These are phyloP conservation scores for Squalus acanthias DNA, from an alignment of 2,797 vertebrate genomes.

Conservation along the genomic window DNA sequence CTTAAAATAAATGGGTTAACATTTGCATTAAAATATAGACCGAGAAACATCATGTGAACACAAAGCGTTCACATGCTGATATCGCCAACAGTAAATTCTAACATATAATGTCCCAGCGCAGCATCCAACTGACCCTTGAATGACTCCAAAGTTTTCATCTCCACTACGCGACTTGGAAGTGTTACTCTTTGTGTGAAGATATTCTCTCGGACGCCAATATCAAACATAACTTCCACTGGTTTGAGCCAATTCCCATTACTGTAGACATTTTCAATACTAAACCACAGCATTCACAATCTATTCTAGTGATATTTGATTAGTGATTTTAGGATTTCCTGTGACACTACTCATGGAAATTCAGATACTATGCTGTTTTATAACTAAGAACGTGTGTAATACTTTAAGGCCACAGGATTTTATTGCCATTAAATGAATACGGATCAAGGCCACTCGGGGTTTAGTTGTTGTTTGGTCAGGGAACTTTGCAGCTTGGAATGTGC, in stretches of 20 bases:
- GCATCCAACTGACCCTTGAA: background rate
- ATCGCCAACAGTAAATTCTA: background rate
- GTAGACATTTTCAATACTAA: background rate
- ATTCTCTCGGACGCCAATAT: background rate
- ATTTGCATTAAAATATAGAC: background rate
- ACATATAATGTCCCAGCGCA: background rate
- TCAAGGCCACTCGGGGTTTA: background rate
- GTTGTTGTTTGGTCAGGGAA: too few species aligned
- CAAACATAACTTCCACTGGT: background rate
- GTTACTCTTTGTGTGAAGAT: background rate
- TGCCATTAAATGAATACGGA: background rate
- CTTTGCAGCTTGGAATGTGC: too few species aligned
- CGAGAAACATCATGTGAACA: background rate
- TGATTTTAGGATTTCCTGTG: background rate
- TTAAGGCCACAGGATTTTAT: background rate
- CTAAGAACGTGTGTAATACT: background rate
- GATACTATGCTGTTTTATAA: background rate
- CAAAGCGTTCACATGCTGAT: background rate
- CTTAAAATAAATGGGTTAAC: background rate
- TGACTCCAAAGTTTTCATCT: background rate
- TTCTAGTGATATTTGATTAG: background rate
- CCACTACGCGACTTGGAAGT: background rate
- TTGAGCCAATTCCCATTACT: background rate
- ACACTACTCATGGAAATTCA: background rate
- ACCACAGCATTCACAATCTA: background rate